Base-by-base conservation (phyloP, 2,797 vertebrate genomes). In the Lepus townsendii region DNA sequence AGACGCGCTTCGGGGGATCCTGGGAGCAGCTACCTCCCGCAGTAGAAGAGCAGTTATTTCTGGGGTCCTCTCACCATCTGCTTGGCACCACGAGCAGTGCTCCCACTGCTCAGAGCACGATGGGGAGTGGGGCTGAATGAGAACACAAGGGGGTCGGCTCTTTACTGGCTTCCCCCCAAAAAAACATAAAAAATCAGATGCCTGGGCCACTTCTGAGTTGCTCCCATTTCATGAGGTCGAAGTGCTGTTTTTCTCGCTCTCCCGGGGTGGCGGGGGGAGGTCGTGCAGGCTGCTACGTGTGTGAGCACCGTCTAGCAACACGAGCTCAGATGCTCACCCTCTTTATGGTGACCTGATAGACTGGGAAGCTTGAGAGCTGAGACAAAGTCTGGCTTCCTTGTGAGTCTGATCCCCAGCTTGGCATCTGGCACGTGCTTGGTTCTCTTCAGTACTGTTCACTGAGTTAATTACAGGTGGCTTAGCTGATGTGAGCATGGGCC, bases 21-120 rank as follows among this genome's bases (percentile, higher is more conserved):
- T 93, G 7, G 63, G 60, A 92, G 93, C 22, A 65, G 65, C 54
- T 78, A 52, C 90, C 76, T 89, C 80, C 84, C 79, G 52, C 16
- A n/a, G 52, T 72, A 82, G 88, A 91, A 83, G 35, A 88, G 52
- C 63, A 86, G 60, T 89, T 94, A 90, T 96, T 95, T 92, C 72
- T 88, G 73, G 95, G 73, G 68, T 90, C 91, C 92, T 91, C 16
- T 93, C 90, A 96, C 96, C 88, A 93, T 93, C 38, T 93, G 91
- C 78, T 95, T 91, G 94, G 79, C 82, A 62, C n/a, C 52, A 62
- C 35, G 80, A 75, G 73, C 95, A 83, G n/a, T 1, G 22, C 83
- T 93, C 69, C 80, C 50, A 72, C 12, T 42, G 30, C 54, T 93
- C 63, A 20, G 26, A 80, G 88, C 19, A 38, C 22, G 24, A 38